Conservation (phyloP, 2,113 vertebrate species). For the Cavia porcellus region DNA sequence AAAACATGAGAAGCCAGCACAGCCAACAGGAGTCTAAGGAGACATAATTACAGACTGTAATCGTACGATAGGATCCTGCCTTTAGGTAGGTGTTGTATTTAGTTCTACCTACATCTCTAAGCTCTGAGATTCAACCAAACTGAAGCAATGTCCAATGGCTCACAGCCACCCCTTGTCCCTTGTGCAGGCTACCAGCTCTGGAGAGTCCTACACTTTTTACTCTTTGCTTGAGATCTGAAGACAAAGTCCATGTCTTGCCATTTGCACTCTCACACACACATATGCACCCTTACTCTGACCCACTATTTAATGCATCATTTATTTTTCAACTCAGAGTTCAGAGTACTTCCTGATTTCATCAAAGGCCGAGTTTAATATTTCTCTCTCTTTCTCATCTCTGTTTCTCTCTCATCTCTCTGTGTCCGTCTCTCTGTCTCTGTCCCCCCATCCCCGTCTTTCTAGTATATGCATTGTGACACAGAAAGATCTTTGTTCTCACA, state of each 20-base stretch:
- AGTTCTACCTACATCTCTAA: background rate
- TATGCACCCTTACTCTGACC: background rate
- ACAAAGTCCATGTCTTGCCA: background rate
- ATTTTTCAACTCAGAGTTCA: constrained; percentile 32
- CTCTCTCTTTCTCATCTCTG: background rate
- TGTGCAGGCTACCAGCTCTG: background rate
- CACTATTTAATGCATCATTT: background rate
- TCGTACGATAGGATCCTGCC: background rate
- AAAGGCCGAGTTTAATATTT: constrained; percentile 33
- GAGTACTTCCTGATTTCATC: background rate
- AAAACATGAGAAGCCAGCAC: background rate
- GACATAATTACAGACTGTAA: background rate
- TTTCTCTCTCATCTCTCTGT: background rate
- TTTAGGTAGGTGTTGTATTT: background rate
- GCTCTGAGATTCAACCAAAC: background rate
- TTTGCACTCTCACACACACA: background rate
- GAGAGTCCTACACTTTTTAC: background rate
- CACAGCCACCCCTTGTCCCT: background rate
- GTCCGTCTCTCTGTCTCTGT: background rate
- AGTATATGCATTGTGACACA: background rate
- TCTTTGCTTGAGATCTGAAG: background rate
- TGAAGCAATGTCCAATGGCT: background rate
- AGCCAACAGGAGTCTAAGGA: background rate
- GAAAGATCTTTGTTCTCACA: constrained; percentile 23
- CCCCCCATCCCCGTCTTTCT: background rate